phyloP scores from a whole-genome alignment of 2,888 invertebrate genomes.

The Amiota communis region DNA sequence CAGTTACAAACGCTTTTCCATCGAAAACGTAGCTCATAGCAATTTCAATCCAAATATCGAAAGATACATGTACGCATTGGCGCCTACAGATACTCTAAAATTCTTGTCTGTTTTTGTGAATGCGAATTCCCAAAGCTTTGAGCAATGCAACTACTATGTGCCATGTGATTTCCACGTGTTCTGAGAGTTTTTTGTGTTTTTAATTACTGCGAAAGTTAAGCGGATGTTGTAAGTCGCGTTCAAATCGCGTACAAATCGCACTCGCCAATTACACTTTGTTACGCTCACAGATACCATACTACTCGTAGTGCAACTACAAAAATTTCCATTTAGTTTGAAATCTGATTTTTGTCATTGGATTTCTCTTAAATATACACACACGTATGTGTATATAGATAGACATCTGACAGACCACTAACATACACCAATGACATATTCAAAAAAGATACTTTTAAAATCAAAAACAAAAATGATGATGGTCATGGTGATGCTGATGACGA shows the following conservation, averaged over 20 bases:
- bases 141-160: neutral
- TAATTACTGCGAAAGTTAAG: constrained; percentile 32
- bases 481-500: neutral
- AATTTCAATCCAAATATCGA: neutral
- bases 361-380: no score
- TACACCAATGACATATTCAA: neutral
- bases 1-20: neutral
- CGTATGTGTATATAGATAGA: neutral
- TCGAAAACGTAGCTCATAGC: neutral
- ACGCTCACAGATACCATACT: neutral
- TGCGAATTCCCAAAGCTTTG: neutral
- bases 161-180: neutral
- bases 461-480: neutral
- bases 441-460: neutral
- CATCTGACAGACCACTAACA: neutral
- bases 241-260: neutral
- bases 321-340: constrained; percentile 16
- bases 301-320: neutral
- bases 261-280: constrained; percentile 10
- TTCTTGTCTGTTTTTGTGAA: constrained; percentile 4
- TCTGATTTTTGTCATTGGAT: neutral
- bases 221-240: neutral
- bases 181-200: constrained; percentile 16
- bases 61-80: neutral
- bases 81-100: neutral